Conservation (phyloP, 2,797 vertebrate genomes). For the Rhynchotus rufescens region DNA sequence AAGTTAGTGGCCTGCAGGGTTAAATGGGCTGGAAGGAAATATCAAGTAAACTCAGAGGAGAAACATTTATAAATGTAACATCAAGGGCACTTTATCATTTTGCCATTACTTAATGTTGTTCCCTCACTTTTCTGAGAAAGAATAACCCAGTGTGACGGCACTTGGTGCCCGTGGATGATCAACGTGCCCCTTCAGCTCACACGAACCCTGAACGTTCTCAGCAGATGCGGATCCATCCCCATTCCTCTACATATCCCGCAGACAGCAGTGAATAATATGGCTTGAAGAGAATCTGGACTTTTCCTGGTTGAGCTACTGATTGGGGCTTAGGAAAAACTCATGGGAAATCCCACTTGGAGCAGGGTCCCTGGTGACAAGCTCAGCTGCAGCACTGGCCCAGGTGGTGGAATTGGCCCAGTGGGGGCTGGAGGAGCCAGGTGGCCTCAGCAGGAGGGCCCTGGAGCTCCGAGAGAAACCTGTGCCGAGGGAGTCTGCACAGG, state of each 20-base stretch:
- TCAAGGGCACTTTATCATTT: neutral
- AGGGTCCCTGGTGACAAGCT: neutral
- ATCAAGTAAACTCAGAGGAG: neutral
- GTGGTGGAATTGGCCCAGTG: too few relatives aligned
- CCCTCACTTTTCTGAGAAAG: neutral
- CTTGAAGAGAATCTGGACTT: neutral
- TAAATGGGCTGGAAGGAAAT: neutral
- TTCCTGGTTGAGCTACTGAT: neutral
- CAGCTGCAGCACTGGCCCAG: neutral
- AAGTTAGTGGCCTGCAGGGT: neutral
- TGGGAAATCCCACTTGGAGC: too few relatives aligned
- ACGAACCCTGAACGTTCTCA: neutral
- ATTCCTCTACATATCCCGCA: neutral
- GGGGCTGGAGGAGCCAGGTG: neutral
- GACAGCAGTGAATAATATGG: neutral
- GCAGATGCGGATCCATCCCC: neutral
- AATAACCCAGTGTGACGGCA: neutral
- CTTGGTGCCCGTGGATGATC: neutral
- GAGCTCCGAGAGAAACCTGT: neutral
- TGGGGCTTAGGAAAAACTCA: neutral
- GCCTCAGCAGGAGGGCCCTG: neutral
- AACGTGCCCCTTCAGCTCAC: accelerated
- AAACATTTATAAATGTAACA: neutral
- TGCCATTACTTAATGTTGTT: neutral
- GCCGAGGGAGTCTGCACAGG: neutral